A percentile compares a stretch with the other conserved stretches of the same genome.
Evolutionary conservation across 2,113 vertebrate genomes (phyloP).

Genomic region (Coryphaenoides rupestris): DNA sequence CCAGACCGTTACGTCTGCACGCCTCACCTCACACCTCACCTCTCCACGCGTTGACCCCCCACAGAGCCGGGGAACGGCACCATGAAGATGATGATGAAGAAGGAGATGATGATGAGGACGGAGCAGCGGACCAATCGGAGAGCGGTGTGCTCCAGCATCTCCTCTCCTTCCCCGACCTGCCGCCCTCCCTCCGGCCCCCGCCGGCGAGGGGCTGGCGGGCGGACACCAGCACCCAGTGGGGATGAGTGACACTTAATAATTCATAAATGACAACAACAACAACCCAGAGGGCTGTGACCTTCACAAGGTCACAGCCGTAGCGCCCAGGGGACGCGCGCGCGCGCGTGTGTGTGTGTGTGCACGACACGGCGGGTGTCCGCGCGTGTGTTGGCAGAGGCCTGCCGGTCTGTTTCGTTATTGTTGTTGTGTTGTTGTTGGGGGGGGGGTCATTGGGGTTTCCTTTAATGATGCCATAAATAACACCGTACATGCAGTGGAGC

Average conservation of each 20-base stretch:
- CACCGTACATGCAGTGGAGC: no score
- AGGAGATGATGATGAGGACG: slow-evolving; percentile 50
- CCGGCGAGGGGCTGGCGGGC: slow-evolving; percentile 61
- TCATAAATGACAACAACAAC: background rate
- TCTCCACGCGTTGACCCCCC: slow-evolving; percentile 36
- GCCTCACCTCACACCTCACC: slow-evolving; percentile 32
- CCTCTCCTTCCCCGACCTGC: slow-evolving; percentile 69
- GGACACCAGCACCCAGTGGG: slow-evolving; percentile 58
- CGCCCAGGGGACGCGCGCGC: no score
- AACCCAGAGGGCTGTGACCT: no score
- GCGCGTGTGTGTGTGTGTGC: no score
- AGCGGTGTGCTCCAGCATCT: slow-evolving; percentile 58
- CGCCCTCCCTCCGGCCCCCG: slow-evolving; percentile 69
- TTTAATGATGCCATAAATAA: no score
- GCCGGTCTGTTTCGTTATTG: no score
- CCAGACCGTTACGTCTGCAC: slow-evolving; percentile 7
- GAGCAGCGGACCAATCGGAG: slow-evolving; percentile 38
- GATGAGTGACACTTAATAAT: slow-evolving; percentile 43
- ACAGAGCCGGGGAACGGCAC: slow-evolving; percentile 60
- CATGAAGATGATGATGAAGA: no score
- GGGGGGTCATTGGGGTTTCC: no score
- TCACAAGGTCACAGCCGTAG: background rate
- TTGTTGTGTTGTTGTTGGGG: no score
- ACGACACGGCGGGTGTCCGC: no score
- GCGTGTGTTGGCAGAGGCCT: no score